Conservation (phyloP, 2,797 vertebrate species). For the Hylomyscus alleni region DNA sequence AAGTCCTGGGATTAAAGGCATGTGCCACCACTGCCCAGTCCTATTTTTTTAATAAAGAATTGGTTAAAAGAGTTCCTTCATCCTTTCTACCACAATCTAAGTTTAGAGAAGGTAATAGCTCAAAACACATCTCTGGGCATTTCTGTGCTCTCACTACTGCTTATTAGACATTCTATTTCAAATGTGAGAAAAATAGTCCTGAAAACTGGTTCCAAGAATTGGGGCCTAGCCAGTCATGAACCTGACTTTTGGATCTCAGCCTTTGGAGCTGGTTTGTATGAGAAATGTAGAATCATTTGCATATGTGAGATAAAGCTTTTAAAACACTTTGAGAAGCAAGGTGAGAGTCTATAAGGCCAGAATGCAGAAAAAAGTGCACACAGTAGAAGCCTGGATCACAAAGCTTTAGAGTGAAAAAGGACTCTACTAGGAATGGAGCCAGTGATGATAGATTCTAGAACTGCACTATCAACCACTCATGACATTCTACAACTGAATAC, state of each 20-base stretch:
- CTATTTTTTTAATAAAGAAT: slow-evolving; percentile 12
- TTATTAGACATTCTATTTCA: neutral
- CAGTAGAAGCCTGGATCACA: neutral
- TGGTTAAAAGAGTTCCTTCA: slow-evolving; percentile 53
- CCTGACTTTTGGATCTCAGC: neutral
- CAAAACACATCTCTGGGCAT: neutral
- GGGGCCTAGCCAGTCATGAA: neutral
- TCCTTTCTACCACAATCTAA: slow-evolving; percentile 58
- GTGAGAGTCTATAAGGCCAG: neutral
- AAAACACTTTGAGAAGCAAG: neutral
- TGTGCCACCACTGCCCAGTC: neutral
- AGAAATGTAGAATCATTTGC: neutral
- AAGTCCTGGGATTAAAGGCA: neutral
- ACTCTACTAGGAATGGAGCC: neutral
- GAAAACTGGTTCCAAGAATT: neutral
- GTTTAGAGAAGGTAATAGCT: neutral
- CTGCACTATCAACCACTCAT: neutral
- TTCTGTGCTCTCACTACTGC: neutral
- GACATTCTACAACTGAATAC: neutral
- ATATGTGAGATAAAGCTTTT: neutral
- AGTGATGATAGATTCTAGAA: neutral
- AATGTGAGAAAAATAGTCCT: neutral
- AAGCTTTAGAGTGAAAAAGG: neutral
- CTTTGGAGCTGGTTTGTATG: neutral
- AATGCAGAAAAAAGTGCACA: neutral